These are phyloP conservation scores for Coptodon rendalli DNA, from an alignment of 2,113 vertebrate genomes.

Conservation along the genomic window DNA sequence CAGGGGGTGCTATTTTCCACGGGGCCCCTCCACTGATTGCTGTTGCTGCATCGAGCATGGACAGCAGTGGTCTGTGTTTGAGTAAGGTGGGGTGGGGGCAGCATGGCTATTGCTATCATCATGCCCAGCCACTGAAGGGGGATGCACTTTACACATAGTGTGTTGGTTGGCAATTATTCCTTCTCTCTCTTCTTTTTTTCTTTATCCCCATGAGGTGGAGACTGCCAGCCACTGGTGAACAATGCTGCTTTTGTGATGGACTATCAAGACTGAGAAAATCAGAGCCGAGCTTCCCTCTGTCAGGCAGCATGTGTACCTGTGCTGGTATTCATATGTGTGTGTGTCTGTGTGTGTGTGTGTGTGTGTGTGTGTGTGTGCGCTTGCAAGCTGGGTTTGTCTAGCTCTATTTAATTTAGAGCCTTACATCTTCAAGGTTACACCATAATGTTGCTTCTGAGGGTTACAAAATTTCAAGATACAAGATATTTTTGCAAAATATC, in stretches of 20 bases:
- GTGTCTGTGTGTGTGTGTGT: neutral
- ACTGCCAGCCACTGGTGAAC: slow-evolving; percentile 15
- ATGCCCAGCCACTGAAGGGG: slow-evolving; percentile 6
- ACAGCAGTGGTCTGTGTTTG: neutral
- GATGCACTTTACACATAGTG: slow-evolving; percentile 19
- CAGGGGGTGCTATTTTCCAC: neutral
- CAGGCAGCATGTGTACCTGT: neutral
- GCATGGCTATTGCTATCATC: neutral
- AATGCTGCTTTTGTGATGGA: slow-evolving; percentile 20
- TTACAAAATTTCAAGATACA: neutral
- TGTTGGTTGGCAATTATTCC: slow-evolving; percentile 45
- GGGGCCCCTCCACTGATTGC: neutral
- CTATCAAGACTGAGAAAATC: slow-evolving; percentile 16
- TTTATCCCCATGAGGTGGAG: slow-evolving; percentile 15
- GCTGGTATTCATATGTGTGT: neutral
- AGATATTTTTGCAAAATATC: neutral
- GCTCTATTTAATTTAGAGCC: neutral
- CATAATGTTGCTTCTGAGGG: neutral
- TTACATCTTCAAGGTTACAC: neutral
- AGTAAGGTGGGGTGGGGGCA: neutral
- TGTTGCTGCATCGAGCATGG: neutral
- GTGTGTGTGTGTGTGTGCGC: neutral
- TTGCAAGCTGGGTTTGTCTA: neutral
- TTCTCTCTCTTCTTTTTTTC: neutral
- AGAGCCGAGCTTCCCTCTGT: neutral